These are phyloP conservation scores for Madoqua kirkii DNA, from an alignment of 2,113 vertebrate genomes.

Conservation along the genomic window DNA sequence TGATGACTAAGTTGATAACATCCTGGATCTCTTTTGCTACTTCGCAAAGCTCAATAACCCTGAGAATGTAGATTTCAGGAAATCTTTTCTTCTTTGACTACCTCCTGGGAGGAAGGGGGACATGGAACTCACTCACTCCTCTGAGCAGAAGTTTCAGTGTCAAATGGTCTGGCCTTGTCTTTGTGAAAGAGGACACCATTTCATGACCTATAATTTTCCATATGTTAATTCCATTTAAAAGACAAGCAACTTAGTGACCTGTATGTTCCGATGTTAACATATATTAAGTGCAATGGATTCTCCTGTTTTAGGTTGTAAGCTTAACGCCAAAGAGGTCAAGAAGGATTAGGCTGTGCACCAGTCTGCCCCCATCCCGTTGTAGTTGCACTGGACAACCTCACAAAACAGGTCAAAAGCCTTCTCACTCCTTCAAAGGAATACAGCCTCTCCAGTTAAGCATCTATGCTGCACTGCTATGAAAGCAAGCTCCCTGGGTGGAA, in stretches of 20 bases:
- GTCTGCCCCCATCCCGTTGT: background rate
- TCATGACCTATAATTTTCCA: background rate
- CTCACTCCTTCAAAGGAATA: background rate
- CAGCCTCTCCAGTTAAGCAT: background rate
- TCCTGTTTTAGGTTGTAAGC: background rate
- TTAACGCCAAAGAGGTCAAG: background rate
- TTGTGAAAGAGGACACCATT: background rate
- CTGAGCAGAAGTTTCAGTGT: background rate
- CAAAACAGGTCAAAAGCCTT: background rate
- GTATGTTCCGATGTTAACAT: background rate
- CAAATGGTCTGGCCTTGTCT: background rate
- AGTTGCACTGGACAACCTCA: background rate
- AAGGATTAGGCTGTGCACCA: background rate
- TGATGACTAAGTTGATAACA: background rate
- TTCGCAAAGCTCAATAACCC: background rate
- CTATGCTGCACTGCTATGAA: background rate
- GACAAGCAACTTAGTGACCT: background rate
- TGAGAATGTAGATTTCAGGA: background rate
- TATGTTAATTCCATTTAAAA: conserved; percentile 38
- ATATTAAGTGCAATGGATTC: background rate
- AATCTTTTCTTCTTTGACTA: background rate
- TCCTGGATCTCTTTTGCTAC: background rate
- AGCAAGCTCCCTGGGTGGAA: background rate
- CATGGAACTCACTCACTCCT: background rate
- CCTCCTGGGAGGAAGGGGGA: background rate